Conservation (phyloP, 2,797 vertebrate genomes). For the Trichosurus vulpecula region DNA sequence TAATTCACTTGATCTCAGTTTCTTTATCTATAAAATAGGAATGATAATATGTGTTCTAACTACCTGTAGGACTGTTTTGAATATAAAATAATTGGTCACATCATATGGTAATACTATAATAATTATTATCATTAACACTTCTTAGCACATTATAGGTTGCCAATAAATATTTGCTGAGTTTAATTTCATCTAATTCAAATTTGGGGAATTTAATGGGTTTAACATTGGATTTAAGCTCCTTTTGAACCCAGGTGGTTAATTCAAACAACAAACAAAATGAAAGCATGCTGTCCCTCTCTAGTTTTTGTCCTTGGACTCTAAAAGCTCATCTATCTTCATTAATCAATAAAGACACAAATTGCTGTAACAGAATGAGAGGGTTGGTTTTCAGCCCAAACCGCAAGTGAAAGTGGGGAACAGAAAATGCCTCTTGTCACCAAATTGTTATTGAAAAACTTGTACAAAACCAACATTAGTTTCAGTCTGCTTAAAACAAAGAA, state of each 20-base stretch:
- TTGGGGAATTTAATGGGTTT: slow-evolving; percentile 37
- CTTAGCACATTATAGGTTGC: neutral
- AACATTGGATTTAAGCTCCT: slow-evolving; percentile 42
- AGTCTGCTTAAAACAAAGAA: slow-evolving; percentile 13
- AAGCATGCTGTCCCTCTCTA: neutral
- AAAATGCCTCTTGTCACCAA: slow-evolving; percentile 2
- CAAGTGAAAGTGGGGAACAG: slow-evolving; percentile 6
- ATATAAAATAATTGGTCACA: neutral
- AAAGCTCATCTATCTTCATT: slow-evolving; percentile 62
- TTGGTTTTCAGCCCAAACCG: slow-evolving; percentile 33
- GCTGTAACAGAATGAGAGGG: slow-evolving; percentile 39
- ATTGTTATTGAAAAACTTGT: slow-evolving; percentile 16
- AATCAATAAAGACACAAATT: slow-evolving; percentile 50
- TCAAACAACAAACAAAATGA: slow-evolving; percentile 56
- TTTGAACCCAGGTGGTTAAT: slow-evolving; percentile 25
- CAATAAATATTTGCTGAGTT: neutral
- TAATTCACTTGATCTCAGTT: neutral
- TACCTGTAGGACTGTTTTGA: neutral
- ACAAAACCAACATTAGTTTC: slow-evolving; percentile 14
- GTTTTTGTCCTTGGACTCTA: slow-evolving; percentile 29
- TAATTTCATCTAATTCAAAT: neutral
- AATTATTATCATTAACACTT: neutral
- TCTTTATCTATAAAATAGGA: neutral
- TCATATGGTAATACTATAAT: neutral
- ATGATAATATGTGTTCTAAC: neutral